A percentile compares a stretch with the other conserved stretches of the same genome.
These are phyloP conservation scores for Euphonia xanthogaster DNA, from an alignment of 2,797 vertebrate genomes.

Conservation along the genomic window DNA sequence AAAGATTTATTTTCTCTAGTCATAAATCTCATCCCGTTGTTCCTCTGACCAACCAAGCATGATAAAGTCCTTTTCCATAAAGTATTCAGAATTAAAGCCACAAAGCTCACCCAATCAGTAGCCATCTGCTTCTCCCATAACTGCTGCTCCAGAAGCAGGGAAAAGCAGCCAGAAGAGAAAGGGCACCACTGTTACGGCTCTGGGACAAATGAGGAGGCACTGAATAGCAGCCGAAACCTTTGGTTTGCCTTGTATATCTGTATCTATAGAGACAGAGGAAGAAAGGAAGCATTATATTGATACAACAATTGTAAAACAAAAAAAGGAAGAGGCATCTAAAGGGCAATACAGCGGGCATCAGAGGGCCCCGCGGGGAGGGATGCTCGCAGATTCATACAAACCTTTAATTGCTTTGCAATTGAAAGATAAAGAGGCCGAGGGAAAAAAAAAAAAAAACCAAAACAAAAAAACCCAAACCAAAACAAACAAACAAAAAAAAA, in stretches of 20 bases:
- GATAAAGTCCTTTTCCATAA: constrained; percentile 86
- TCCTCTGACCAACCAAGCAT: constrained; percentile 83
- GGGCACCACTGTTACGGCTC: constrained; percentile 75
- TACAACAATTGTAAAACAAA: constrained; percentile 80
- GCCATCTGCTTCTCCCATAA: constrained; percentile 88
- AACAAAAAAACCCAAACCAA: neutral
- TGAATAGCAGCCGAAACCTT: constrained; percentile 78
- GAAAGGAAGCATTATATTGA: constrained; percentile 82
- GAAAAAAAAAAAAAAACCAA: neutral
- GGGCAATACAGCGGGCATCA: constrained; percentile 76
- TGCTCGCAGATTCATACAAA: constrained; percentile 75
- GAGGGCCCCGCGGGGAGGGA: constrained; percentile 68
- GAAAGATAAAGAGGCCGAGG: constrained; percentile 68
- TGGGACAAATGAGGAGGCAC: constrained; percentile 78
- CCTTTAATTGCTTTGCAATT: constrained; percentile 80
- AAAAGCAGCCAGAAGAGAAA: constrained; percentile 76
- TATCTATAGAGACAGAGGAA: constrained; percentile 81
- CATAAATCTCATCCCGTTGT: constrained; percentile 82
- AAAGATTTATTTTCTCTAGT: constrained; percentile 81
- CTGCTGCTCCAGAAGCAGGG: constrained; percentile 78
- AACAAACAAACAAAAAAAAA: neutral
- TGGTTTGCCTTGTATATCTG: constrained; percentile 78
- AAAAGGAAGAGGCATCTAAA: constrained; percentile 79
- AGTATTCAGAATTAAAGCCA: constrained; percentile 84
- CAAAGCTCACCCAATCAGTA: constrained; percentile 86